Evolutionary conservation across 1,140 invertebrate genomes (phyloP), one percentile per base, ranked within the genome.

Genomic region (Saxidomus purpurata): DNA sequence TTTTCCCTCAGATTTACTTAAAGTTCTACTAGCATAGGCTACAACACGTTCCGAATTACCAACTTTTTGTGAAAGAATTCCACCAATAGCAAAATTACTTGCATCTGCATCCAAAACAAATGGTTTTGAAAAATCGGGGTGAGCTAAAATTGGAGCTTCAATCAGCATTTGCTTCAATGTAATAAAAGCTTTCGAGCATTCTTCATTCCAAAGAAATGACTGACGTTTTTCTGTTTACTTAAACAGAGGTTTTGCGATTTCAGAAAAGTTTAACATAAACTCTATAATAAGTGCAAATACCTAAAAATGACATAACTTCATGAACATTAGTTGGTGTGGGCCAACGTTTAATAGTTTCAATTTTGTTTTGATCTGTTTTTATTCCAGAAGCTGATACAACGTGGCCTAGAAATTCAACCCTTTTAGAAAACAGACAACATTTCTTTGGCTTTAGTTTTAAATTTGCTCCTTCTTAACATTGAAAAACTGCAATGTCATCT

Each of bases 21-120:
- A 38, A 47, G 61, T 69, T 52, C 52, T 71, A n/a, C 95, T 96
- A 17, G 94, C 94, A 93, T 96, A 96, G 8, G 95, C 95, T 28
- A 97, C 94, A 1, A 96, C 38, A 19, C 28, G 19, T 31, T 85
- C 82, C 1, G n/a, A 61, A 36, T 47, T 49, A 49, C n/a, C 63
- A 6, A 47, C 9, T 19, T 47, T 71, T 36, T 71, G 61, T 34
- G 63, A 71, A 28, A 85, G 25, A 2, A 71, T 67, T 22, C 38
- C 67, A 31, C 82, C 82, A 43, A 85, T 71, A 1, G 31, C 82
- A n/a, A 67, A 67, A 67, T 67, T 67, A 67, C 61, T 34, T 4
- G 25, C 61, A 67, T n/a, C n/a, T 0, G 94, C 95, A 63, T 95
- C 94, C 1, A 96, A 89, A 6, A 94, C 94, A 43, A 95, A 95